Percentiles rank a stretch among this genome's conserved stretches.
phyloP scores from a whole-genome alignment of 2,888 invertebrate genomes.

The Eilema griseolum region DNA sequence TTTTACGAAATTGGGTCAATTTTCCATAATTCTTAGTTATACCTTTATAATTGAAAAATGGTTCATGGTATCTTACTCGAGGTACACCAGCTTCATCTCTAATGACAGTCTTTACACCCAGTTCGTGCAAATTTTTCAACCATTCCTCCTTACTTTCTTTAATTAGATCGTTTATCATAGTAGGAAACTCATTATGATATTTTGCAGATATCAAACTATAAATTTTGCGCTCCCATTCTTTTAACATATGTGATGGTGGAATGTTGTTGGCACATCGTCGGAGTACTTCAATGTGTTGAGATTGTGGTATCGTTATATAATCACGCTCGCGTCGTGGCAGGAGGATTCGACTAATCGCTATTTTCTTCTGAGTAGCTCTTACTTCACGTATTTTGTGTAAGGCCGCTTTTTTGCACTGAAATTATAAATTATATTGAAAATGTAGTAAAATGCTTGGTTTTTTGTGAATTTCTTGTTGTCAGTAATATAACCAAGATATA shows the following conservation, averaged over 20 bases:
- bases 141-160: slow-evolving; percentile 87
- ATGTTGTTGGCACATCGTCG: slow-evolving; percentile 87
- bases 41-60: slow-evolving; percentile 88
- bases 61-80: slow-evolving; percentile 78
- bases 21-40: slow-evolving; percentile 87
- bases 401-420: slow-evolving; percentile 79
- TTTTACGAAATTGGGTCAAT: slow-evolving; percentile 86
- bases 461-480: too few relatives aligned
- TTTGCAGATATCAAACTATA: slow-evolving; percentile 84
- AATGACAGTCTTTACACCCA: slow-evolving; percentile 89
- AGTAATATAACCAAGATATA: too few relatives aligned
- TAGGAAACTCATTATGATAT: slow-evolving; percentile 86
- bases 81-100: slow-evolving; percentile 86
- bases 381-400: slow-evolving; percentile 77
- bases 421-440: slow-evolving; percentile 22
- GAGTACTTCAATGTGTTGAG: slow-evolving; percentile 84
- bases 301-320: slow-evolving; percentile 79
- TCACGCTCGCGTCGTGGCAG: slow-evolving; percentile 76
- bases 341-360: slow-evolving; percentile 69
- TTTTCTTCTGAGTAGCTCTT: slow-evolving; percentile 73
- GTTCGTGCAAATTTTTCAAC: slow-evolving; percentile 87
- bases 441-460: too few relatives aligned
- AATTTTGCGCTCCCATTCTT: slow-evolving; percentile 88
- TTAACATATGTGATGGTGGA: slow-evolving; percentile 88
- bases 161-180: slow-evolving; percentile 83